phyloP scores from a whole-genome alignment of 1,140 invertebrate genomes.

The Drosophila bipectinata region DNA sequence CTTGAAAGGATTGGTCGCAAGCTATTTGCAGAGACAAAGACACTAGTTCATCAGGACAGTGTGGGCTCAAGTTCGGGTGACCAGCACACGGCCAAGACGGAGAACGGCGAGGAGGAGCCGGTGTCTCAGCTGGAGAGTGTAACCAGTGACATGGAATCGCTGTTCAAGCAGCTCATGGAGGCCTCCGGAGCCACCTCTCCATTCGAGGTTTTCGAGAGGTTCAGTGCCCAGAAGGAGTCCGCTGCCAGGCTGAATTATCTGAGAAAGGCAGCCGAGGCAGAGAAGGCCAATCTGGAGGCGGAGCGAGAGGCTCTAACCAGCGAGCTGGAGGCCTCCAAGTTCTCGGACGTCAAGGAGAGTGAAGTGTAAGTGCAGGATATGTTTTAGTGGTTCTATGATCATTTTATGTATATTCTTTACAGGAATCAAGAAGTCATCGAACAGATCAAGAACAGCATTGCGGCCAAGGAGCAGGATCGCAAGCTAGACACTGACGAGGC shows the following conservation, averaged over 20 bases:
- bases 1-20: constrained; percentile 89
- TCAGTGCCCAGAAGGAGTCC: constrained; percentile 89
- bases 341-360: constrained; percentile 90
- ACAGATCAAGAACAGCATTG: constrained; percentile 86
- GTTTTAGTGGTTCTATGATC: neutral
- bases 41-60: constrained; percentile 85
- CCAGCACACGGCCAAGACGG: constrained; percentile 84
- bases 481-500: constrained; percentile 83
- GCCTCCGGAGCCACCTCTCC: constrained; percentile 90
- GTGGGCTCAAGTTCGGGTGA: constrained; percentile 84
- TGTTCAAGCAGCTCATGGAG: constrained; percentile 89
- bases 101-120: constrained; percentile 84
- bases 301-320: constrained; percentile 87
- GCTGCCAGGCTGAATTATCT: constrained; percentile 87
- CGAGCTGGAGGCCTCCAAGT: constrained; percentile 90
- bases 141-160: constrained; percentile 86
- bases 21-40: constrained; percentile 86
- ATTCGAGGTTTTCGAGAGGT: constrained; percentile 89
- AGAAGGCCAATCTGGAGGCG: constrained; percentile 89
- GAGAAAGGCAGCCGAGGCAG: constrained; percentile 88
- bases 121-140: constrained; percentile 72
- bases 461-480: constrained; percentile 84
- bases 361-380: constrained; percentile 87
- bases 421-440: constrained; percentile 89
- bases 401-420: neutral